Conservation (phyloP, 2,113 vertebrate genomes). For the Holacanthus passer region DNA sequence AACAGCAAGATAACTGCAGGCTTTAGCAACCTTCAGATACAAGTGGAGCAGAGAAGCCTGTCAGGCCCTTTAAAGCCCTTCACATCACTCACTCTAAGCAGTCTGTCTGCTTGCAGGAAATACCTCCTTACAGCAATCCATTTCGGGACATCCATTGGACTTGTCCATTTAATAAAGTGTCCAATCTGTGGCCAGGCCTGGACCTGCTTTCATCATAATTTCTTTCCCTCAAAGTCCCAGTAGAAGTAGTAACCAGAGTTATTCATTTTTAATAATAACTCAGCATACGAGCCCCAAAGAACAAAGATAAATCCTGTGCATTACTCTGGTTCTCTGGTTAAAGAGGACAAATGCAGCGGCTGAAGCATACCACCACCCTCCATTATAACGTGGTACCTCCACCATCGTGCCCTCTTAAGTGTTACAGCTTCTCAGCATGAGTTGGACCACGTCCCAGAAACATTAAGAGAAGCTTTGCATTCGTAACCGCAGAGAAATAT, state of each 20-base stretch:
- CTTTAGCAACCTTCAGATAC: slow-evolving; percentile 61
- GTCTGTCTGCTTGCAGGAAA: slow-evolving; percentile 74
- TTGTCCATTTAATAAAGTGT: slow-evolving; percentile 68
- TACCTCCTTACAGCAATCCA: slow-evolving; percentile 67
- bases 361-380: slow-evolving; percentile 20
- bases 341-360: slow-evolving; percentile 50
- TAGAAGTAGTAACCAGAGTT: slow-evolving; percentile 31
- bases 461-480: slow-evolving; percentile 50
- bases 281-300: slow-evolving; percentile 35
- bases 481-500: slow-evolving; percentile 55
- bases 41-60: slow-evolving; percentile 52
- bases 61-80: slow-evolving; percentile 67
- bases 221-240: slow-evolving; percentile 49
- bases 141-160: slow-evolving; percentile 60
- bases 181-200: slow-evolving; percentile 49
- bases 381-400: slow-evolving; percentile 26
- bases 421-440: slow-evolving; percentile 41
- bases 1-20: slow-evolving; percentile 59
- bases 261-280: slow-evolving; percentile 60
- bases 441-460: slow-evolving; percentile 61
- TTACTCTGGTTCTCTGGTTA: slow-evolving; percentile 35
- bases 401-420: slow-evolving; percentile 19
- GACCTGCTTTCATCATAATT: slow-evolving; percentile 58
- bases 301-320: slow-evolving; percentile 58
- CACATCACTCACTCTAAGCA: slow-evolving; percentile 75